Evolutionary conservation across 2,888 invertebrate genomes (phyloP).

Genomic region (Lycocerus yunnanus): DNA sequence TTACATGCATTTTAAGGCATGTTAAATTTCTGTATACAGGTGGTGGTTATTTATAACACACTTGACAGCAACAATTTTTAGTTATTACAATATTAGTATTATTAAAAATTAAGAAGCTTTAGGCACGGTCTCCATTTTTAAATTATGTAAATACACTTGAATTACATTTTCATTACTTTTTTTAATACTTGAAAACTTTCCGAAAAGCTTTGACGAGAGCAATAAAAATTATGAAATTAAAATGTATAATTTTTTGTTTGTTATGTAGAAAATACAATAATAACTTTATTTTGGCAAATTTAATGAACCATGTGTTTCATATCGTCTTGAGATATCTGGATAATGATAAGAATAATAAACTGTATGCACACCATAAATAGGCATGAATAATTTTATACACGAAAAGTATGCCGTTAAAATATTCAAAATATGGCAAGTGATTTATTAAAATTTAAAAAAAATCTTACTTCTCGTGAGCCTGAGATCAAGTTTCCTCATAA

Average conservation of each 20-base stretch:
- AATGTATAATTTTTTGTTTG: neutral
- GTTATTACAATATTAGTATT: neutral
- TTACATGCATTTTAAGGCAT: neutral
- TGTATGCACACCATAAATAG: neutral
- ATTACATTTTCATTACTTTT: neutral
- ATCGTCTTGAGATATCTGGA: neutral
- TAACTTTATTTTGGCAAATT: neutral
- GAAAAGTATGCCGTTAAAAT: neutral
- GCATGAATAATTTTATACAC: neutral
- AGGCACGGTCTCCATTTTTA: neutral
- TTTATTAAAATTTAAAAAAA: neutral
- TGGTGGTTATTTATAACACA: neutral
- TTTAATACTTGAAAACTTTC: neutral
- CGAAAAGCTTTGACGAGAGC: neutral
- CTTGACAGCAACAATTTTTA: neutral
- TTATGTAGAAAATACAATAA: neutral
- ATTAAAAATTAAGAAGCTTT: neutral
- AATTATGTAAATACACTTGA: neutral
- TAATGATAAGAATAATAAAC: neutral
- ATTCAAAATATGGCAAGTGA: neutral
- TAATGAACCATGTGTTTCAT: neutral
- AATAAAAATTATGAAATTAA: neutral
- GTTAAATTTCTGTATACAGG: neutral
- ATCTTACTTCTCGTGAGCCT: neutral
- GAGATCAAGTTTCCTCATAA: neutral